Evolutionary conservation across 2,113 vertebrate species (phyloP).

Genomic region (Notarius lentiginosus): DNA sequence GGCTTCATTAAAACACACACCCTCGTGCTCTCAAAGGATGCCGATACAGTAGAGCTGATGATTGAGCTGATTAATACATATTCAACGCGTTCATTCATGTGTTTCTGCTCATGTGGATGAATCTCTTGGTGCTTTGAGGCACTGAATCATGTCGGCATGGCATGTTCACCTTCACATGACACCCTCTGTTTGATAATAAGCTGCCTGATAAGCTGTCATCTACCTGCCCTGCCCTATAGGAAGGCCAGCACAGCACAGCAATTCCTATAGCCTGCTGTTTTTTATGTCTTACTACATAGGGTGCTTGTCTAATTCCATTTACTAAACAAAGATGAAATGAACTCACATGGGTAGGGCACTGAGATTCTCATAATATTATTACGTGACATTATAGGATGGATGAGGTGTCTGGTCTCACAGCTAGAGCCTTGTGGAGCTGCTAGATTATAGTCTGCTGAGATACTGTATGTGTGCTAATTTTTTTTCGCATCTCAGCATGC

Average conservation of each 20-base stretch:
- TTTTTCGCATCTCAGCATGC: constrained; percentile 36
- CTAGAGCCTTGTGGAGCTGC: not conserved
- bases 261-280: constrained; percentile 26
- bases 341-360: constrained; percentile 12
- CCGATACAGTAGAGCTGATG: not conserved
- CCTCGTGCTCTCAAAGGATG: not conserved
- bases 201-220: constrained; percentile 47
- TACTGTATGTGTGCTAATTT: constrained; percentile 3
- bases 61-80: constrained; percentile 34
- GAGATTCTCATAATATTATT: constrained; percentile 28
- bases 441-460: constrained; percentile 8
- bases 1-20: constrained; percentile 42
- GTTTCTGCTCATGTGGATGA: not conserved
- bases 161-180: constrained; percentile 36
- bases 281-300: constrained; percentile 28
- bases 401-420: constrained; percentile 22
- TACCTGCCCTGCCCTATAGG: constrained; percentile 25
- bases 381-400: not conserved
- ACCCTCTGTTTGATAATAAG: constrained; percentile 21
- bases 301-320: constrained; percentile 14
- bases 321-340: constrained; percentile 23
- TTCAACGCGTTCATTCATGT: constrained; percentile 11
- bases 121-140: not conserved
- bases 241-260: constrained; percentile 15
- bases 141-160: constrained; percentile 8